These are phyloP conservation scores for Mormyrus proboscirostris DNA, from an alignment of 2,797 vertebrate species.

Conservation along the genomic window DNA sequence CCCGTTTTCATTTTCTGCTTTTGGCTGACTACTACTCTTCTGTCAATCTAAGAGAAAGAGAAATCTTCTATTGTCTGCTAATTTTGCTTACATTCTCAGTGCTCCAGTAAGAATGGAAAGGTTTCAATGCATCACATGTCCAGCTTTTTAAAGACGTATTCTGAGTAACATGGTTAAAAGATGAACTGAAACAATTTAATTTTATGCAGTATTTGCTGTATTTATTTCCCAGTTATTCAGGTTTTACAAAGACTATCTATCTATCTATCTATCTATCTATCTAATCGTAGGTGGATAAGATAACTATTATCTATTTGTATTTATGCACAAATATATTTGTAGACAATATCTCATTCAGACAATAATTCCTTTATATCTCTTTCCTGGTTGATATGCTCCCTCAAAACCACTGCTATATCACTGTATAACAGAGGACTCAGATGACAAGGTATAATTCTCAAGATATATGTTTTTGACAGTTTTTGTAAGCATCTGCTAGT, in stretches of 20 bases:
- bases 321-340: background rate
- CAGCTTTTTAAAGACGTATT: background rate
- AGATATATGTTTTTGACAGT: constrained; percentile 7
- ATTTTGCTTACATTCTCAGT: background rate
- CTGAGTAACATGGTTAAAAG: background rate
- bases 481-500: background rate
- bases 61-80: background rate
- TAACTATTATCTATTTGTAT: background rate
- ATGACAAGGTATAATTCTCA: background rate
- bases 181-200: background rate
- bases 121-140: background rate
- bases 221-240: background rate
- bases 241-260: background rate
- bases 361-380: background rate
- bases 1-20: background rate
- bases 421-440: background rate
- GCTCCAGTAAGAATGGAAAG: background rate
- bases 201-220: background rate
- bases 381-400: background rate
- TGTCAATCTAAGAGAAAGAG: background rate
- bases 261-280: background rate
- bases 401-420: background rate
- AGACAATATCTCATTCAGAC: background rate
- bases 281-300: background rate
- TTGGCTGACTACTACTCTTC: background rate